Conservation (phyloP, 2,113 vertebrate genomes). For the Solea solea region DNA sequence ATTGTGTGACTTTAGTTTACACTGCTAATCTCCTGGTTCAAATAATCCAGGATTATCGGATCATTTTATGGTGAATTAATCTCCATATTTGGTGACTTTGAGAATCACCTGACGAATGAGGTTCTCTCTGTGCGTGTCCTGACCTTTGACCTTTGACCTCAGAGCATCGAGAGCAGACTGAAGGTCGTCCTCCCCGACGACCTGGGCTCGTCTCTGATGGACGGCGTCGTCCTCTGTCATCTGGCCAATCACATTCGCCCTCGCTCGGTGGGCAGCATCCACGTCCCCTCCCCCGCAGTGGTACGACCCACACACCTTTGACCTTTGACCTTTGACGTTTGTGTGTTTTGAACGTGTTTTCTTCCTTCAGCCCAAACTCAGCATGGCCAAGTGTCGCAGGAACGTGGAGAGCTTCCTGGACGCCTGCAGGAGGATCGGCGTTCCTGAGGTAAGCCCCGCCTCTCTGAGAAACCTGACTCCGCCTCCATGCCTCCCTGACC, state of each 20-base stretch:
- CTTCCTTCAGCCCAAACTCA: slow-evolving; percentile 90
- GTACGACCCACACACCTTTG: slow-evolving; percentile 75
- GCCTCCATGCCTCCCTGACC: slow-evolving; percentile 24
- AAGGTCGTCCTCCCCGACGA: slow-evolving; percentile 91
- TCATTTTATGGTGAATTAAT: too few species aligned
- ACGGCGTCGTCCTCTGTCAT: slow-evolving; percentile 94
- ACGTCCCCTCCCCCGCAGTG: slow-evolving; percentile 94
- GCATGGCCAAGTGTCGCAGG: slow-evolving; percentile 98
- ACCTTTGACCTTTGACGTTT: not conserved
- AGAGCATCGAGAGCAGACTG: slow-evolving; percentile 94
- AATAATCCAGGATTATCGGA: too few species aligned
- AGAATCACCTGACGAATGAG: too few species aligned
- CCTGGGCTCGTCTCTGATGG: slow-evolving; percentile 91
- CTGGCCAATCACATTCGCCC: slow-evolving; percentile 93
- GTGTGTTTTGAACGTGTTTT: not conserved
- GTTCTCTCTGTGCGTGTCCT: not conserved
- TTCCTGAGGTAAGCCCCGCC: slow-evolving; percentile 87
- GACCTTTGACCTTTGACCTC: slow-evolving; percentile 19
- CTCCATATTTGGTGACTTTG: too few species aligned
- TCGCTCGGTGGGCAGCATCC: slow-evolving; percentile 91
- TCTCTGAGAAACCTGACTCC: too few species aligned
- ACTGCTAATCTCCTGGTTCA: too few species aligned
- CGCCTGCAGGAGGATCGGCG: slow-evolving; percentile 93
- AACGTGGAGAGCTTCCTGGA: slow-evolving; percentile 98
- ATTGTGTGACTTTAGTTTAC: too few species aligned